phyloP scores from a whole-genome alignment of 2,113 vertebrate species.

The Rhagologus leucostigma region DNA sequence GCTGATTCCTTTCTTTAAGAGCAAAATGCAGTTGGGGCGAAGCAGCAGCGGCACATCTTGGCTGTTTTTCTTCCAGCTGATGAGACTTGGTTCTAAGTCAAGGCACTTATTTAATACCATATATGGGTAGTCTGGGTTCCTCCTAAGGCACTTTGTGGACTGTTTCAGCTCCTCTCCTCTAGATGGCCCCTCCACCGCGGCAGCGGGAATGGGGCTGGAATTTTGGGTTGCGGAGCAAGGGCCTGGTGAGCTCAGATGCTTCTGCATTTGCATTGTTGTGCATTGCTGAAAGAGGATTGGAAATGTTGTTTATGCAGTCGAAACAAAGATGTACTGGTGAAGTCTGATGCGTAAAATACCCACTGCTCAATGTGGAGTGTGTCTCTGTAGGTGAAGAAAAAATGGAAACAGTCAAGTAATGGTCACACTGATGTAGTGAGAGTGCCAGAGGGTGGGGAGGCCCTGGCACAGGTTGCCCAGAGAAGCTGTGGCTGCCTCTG shows the following conservation, averaged over 20 bases:
- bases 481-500: background rate
- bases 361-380: background rate
- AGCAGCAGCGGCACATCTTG: background rate
- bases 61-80: background rate
- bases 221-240: background rate
- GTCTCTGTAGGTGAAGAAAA: background rate
- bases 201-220: background rate
- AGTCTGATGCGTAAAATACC: background rate
- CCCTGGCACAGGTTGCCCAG: background rate
- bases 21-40: background rate
- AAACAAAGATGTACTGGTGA: background rate
- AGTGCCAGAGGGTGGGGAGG: background rate
- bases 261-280: background rate
- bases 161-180: slow-evolving; percentile 55
- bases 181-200: slow-evolving; percentile 41
- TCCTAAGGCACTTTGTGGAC: background rate
- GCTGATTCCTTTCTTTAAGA: background rate
- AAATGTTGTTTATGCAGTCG: background rate
- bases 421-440: background rate
- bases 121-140: slow-evolving; percentile 46
- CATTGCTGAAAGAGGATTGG: background rate
- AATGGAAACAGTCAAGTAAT: background rate
- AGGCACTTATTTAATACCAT: slow-evolving; percentile 23
- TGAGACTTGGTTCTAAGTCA: slow-evolving; percentile 10
- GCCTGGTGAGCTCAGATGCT: background rate